phyloP scores from a whole-genome alignment of 2,888 invertebrate species.

The Synanthedon vespiformis region DNA sequence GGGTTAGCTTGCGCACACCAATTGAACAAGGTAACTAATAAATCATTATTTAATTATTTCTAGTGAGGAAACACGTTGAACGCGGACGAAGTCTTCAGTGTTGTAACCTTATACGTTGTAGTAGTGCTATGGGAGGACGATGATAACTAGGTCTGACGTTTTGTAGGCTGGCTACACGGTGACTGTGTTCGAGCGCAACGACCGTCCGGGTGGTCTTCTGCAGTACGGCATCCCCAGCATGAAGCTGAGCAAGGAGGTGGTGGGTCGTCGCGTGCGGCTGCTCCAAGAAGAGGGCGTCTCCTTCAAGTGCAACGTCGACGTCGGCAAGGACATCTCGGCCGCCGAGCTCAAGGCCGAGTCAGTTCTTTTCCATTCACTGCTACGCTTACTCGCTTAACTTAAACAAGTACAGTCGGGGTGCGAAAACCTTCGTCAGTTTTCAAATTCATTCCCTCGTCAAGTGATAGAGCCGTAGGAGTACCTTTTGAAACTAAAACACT shows the following conservation, averaged over 20 bases:
- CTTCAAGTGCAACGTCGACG: conserved; percentile 90
- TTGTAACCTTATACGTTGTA: background rate
- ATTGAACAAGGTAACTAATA: conserved; percentile 80
- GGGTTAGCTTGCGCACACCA: conserved; percentile 97
- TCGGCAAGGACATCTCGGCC: conserved; percentile 91
- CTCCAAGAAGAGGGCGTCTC: conserved; percentile 89
- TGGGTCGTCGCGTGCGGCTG: conserved; percentile 88
- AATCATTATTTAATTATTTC: too few species aligned
- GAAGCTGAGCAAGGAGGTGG: conserved; percentile 96
- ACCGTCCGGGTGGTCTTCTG: conserved; percentile 92
- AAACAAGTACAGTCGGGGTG: too few species aligned
- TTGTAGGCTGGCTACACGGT: conserved; percentile 90
- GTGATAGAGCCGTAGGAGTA: too few species aligned
- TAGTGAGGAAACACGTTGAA: too few species aligned
- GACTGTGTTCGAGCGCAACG: conserved; percentile 97
- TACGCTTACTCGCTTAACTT: too few species aligned
- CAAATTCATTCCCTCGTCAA: too few species aligned
- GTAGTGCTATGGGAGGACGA: conserved; percentile 1
- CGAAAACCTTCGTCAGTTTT: too few species aligned
- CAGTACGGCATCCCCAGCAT: conserved; percentile 99
- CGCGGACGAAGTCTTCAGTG: too few species aligned
- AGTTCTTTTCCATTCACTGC: conserved; percentile 17
- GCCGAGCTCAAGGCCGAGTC: conserved; percentile 74
- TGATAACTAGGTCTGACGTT: background rate
- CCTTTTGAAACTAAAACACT: too few species aligned